phyloP scores from a whole-genome alignment of 30 jellyfish, hydroid and myxozoan species.

The Calvadosia cruxmelitensis region DNA sequence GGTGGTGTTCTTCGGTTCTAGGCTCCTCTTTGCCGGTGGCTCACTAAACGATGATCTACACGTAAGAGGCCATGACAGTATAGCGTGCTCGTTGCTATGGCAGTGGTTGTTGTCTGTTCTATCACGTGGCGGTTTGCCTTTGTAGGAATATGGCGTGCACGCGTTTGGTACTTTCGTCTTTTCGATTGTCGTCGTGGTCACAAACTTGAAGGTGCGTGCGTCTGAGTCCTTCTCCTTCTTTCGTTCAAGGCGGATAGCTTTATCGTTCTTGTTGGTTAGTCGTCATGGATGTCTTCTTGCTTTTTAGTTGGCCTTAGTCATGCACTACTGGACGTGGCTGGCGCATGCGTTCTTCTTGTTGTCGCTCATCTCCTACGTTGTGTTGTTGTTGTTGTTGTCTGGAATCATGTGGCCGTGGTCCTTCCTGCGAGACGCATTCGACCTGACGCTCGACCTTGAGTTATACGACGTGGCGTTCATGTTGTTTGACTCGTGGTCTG shows the following conservation, averaged over 20 bases:
- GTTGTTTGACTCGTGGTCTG: conserved; percentile 35
- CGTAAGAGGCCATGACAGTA: conserved; percentile 30
- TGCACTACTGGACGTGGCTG: conserved; percentile 91
- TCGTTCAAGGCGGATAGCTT: background rate
- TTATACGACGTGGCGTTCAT: conserved; percentile 40
- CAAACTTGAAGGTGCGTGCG: conserved; percentile 74
- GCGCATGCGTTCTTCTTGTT: conserved; percentile 84
- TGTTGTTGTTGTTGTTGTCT: conserved; percentile 56
- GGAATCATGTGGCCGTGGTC: conserved; percentile 95
- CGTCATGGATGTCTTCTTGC: background rate
- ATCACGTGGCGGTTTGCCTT: no score
- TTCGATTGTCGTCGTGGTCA: conserved; percentile 61
- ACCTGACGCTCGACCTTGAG: conserved; percentile 47
- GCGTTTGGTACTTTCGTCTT: conserved; percentile 77
- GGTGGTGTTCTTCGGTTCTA: conserved; percentile 54
- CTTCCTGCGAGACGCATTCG: conserved; percentile 38
- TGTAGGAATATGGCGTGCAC: conserved; percentile 73
- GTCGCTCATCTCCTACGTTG: conserved; percentile 45
- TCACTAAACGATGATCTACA: conserved; percentile 26
- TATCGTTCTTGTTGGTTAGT: no score
- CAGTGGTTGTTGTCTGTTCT: no score
- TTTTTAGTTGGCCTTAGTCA: conserved; percentile 57
- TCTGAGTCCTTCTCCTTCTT: background rate
- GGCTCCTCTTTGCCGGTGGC: conserved; percentile 41
- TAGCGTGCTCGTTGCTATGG: no score